Percentiles rank a stretch among this genome's conserved stretches.
Evolutionary conservation across 2,113 vertebrate species (phyloP).

Genomic region (Xenotilapia leptura): DNA sequence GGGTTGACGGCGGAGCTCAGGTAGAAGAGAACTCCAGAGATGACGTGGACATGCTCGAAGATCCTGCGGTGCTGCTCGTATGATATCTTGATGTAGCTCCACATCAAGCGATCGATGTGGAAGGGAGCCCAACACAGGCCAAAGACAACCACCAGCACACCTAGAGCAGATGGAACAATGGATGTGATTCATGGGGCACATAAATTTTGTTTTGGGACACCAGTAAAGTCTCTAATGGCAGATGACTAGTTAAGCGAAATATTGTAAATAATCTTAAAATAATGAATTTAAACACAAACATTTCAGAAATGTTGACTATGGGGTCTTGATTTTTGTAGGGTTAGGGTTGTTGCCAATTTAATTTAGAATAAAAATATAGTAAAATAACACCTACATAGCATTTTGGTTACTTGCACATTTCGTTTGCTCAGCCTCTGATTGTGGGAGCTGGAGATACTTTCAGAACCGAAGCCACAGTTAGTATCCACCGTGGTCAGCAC

Average conservation of each 20-base stretch:
- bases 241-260: background rate
- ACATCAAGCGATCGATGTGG: constrained; percentile 84
- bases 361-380: background rate
- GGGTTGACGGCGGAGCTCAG: constrained; percentile 84
- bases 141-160: constrained; percentile 84
- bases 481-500: background rate
- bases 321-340: rapidly evolving
- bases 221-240: background rate
- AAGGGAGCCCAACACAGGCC: constrained; percentile 91
- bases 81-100: constrained; percentile 77
- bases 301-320: background rate
- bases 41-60: constrained; percentile 77
- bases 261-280: background rate
- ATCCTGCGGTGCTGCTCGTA: constrained; percentile 59
- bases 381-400: constrained; percentile 60
- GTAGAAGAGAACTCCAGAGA: constrained; percentile 87
- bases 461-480: background rate
- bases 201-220: background rate
- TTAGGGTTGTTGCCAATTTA: background rate
- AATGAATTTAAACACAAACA: rapidly evolving
- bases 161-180: constrained; percentile 48
- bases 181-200: background rate
- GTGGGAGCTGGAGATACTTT: background rate
- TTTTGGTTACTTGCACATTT: constrained; percentile 72
- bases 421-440: constrained; percentile 46